These are phyloP conservation scores for Numenius phaeopus DNA, from an alignment of 2,797 vertebrate species.

Conservation along the genomic window DNA sequence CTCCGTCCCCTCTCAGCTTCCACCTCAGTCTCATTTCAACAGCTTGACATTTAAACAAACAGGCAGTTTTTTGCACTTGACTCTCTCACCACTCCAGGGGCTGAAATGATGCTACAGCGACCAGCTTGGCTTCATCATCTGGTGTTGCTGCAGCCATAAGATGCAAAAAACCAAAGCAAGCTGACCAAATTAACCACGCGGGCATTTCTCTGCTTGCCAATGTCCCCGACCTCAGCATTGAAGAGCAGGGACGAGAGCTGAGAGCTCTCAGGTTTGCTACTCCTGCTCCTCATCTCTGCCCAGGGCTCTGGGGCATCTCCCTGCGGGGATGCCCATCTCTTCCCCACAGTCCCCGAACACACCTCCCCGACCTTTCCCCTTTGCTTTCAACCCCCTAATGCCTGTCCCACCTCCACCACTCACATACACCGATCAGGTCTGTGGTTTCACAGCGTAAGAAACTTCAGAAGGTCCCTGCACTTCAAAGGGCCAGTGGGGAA, in stretches of 20 bases:
- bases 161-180: background rate
- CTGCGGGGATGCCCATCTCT: fast-evolving
- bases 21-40: background rate
- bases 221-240: fast-evolving
- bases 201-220: background rate
- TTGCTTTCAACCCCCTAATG: background rate
- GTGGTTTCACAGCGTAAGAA: fast-evolving
- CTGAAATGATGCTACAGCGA: background rate
- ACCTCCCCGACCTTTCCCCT: background rate
- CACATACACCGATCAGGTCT: background rate
- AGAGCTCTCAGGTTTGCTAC: background rate
- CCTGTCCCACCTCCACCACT: background rate
- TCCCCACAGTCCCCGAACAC: background rate
- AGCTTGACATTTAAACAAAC: background rate
- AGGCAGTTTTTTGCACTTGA: background rate
- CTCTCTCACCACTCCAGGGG: background rate
- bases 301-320: background rate
- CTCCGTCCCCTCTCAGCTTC: background rate
- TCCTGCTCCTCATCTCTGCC: background rate
- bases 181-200: fast-evolving
- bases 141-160: background rate
- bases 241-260: background rate
- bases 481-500: background rate
- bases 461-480: background rate
- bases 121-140: background rate